A percentile compares a stretch with the other conserved stretches of the same genome.
phyloP scores from a whole-genome alignment of 2,888 invertebrate species.

The Nematopogon swammerdamellus region DNA sequence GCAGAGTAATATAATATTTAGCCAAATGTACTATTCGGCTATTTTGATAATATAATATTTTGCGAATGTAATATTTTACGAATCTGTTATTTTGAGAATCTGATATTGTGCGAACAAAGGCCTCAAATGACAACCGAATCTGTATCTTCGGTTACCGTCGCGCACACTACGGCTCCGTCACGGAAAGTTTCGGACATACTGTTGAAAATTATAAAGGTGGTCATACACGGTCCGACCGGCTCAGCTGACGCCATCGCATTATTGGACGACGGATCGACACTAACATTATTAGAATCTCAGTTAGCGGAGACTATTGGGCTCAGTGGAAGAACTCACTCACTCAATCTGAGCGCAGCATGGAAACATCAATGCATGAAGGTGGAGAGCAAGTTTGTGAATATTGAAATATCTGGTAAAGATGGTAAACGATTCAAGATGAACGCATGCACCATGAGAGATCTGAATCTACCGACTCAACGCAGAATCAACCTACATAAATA shows the following conservation, averaged over 20 bases:
- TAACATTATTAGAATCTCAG: conserved; percentile 9
- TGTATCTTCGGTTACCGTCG: too few species aligned
- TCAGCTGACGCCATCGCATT: conserved; percentile 6
- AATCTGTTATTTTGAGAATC: too few species aligned
- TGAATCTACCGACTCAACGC: conserved; percentile 7
- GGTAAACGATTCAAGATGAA: not conserved
- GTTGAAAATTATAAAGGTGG: conserved; percentile 9
- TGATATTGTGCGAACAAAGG: too few species aligned
- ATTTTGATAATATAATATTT: too few species aligned
- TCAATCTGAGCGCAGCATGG: too few species aligned
- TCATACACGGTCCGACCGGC: conserved; percentile 9
- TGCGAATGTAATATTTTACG: too few species aligned
- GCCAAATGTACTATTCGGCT: too few species aligned
- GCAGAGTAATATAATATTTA: too few species aligned
- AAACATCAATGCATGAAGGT: not conserved
- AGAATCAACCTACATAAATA: conserved; percentile 8
- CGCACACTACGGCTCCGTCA: too few species aligned
- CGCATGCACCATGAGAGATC: conserved; percentile 6
- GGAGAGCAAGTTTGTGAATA: not conserved
- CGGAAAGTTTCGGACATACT: conserved; percentile 7
- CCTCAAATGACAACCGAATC: too few species aligned
- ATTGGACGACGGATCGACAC: conserved; percentile 10
- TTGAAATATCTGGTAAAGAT: conserved; percentile 5
- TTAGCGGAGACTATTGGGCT: conserved; percentile 2
- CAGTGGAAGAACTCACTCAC: too few species aligned